Evolutionary conservation across 2,888 invertebrate species (phyloP).

Genomic region (Pterobdella sp.): DNA sequence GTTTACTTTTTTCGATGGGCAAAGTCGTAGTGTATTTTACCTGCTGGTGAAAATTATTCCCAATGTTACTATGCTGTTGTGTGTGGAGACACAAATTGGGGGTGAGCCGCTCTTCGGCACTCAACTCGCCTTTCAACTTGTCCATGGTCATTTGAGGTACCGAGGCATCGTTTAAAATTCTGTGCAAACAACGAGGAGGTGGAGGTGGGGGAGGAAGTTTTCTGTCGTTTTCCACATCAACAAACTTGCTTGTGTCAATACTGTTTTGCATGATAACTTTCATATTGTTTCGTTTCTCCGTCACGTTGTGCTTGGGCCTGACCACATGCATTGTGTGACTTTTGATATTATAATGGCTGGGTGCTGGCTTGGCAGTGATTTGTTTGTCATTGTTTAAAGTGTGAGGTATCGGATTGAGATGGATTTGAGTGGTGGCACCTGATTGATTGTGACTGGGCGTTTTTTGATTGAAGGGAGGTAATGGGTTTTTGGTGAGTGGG

Average conservation of each 20-base stretch:
- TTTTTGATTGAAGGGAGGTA: background rate
- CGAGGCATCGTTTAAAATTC: background rate
- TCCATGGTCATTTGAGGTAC: too few relatives aligned
- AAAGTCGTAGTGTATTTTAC: too few relatives aligned
- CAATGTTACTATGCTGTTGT: too few relatives aligned
- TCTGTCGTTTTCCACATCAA: background rate
- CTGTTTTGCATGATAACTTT: background rate
- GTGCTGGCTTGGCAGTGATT: background rate
- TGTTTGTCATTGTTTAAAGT: background rate
- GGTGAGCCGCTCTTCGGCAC: too few relatives aligned
- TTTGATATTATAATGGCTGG: background rate
- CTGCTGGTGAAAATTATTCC: too few relatives aligned
- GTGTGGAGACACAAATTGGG: too few relatives aligned
- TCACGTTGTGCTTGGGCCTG: background rate
- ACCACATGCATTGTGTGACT: background rate
- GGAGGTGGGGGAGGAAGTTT: conserved; percentile 8
- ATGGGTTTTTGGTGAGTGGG: background rate
- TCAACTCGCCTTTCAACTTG: too few relatives aligned
- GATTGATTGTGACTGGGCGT: background rate
- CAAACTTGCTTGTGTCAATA: background rate
- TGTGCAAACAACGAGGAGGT: background rate
- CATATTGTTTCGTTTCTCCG: background rate
- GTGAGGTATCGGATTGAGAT: background rate
- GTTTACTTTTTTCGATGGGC: too few relatives aligned
- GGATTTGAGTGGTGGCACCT: background rate